phyloP scores from a whole-genome alignment of 1,140 invertebrate genomes.

The Popillia japonica region DNA sequence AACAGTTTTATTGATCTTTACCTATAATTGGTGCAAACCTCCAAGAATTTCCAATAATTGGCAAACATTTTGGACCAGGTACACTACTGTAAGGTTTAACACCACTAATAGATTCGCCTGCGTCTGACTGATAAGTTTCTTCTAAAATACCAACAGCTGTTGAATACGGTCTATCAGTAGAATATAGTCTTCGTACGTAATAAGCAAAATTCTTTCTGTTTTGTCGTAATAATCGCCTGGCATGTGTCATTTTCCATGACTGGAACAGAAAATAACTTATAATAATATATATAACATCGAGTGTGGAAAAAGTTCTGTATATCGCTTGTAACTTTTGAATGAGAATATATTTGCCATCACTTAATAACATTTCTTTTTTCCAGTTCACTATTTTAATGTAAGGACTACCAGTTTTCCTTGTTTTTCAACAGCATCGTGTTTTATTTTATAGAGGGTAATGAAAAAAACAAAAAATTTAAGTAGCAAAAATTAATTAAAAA shows the following conservation, averaged over 20 bases:
- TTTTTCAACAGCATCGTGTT: too few relatives aligned
- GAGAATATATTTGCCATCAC: too few relatives aligned
- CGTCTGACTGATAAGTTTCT: slow-evolving; percentile 41
- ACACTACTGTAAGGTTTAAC: slow-evolving; percentile 71
- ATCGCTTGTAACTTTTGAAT: too few relatives aligned
- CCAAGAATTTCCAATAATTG: slow-evolving; percentile 83
- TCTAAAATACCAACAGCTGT: slow-evolving; percentile 44
- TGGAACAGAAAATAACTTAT: neutral
- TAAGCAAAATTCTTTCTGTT: neutral
- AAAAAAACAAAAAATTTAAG: too few relatives aligned
- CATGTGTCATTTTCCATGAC: neutral
- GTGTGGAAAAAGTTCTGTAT: too few relatives aligned
- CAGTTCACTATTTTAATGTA: too few relatives aligned
- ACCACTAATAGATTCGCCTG: slow-evolving; percentile 16
- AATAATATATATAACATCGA: too few relatives aligned
- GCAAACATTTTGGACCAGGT: slow-evolving; percentile 79
- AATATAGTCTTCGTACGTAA: slow-evolving; percentile 45
- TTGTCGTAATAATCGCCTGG: slow-evolving; percentile 1
- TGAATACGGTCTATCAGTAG: slow-evolving; percentile 51
- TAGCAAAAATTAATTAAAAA: too few relatives aligned
- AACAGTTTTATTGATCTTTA: slow-evolving; percentile 52
- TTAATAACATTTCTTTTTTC: too few relatives aligned
- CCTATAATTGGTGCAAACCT: slow-evolving; percentile 75
- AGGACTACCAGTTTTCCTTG: too few relatives aligned
- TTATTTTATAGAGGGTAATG: too few relatives aligned